These are phyloP conservation scores for Eupithecia insigniata DNA, from an alignment of 2,888 invertebrate genomes.

Conservation along the genomic window DNA sequence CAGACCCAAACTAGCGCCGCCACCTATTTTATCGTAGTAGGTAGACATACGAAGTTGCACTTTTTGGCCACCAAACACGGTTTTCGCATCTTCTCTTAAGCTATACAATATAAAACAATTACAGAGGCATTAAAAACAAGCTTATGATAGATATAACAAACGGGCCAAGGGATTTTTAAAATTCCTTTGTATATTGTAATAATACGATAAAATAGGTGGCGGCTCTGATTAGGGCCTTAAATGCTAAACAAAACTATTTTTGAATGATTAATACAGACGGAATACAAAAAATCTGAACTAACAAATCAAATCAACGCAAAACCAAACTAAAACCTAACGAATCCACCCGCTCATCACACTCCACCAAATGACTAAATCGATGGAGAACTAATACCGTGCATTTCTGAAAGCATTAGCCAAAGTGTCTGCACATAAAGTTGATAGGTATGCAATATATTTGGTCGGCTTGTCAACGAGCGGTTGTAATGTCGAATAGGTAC, in stretches of 20 bases:
- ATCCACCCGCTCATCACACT: constrained; percentile 29
- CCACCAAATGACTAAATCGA: constrained; percentile 43
- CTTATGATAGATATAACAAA: too few species aligned
- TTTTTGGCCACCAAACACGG: too few species aligned
- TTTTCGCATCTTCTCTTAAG: too few species aligned
- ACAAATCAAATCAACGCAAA: constrained; percentile 11
- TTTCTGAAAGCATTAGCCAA: constrained; percentile 76
- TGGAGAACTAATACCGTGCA: constrained; percentile 55
- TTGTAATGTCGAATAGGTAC: constrained; percentile 57
- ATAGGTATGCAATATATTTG: constrained; percentile 80
- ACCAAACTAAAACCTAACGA: constrained; percentile 5
- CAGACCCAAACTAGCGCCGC: too few species aligned
- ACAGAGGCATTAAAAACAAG: too few species aligned
- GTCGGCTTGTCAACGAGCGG: constrained; percentile 70
- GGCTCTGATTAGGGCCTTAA: too few species aligned
- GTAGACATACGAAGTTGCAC: too few species aligned
- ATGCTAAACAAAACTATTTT: background rate
- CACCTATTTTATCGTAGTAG: too few species aligned
- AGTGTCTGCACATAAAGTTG: constrained; percentile 80
- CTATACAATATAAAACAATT: too few species aligned
- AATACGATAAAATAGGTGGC: too few species aligned
- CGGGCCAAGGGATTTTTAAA: too few species aligned
- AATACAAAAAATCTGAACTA: background rate
- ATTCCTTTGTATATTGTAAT: too few species aligned
- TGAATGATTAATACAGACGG: background rate